Base-by-base conservation (phyloP, 2,113 vertebrate genomes). In the Gasterosteus aculeatus region DNA sequence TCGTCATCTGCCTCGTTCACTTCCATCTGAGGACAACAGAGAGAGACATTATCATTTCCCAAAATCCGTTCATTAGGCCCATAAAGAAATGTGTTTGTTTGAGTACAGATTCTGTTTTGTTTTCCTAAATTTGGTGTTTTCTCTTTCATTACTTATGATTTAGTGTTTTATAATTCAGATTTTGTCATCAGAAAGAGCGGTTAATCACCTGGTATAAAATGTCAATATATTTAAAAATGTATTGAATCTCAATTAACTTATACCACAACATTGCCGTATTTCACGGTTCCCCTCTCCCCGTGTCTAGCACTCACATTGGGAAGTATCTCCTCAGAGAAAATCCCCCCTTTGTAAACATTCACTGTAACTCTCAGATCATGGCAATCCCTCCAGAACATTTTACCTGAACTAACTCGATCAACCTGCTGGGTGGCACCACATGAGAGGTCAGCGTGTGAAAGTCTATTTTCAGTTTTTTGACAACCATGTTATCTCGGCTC, bases 1-100 rank as follows among this genome's bases (percentile, higher is more conserved):
- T 26, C 22, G 22, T 38, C 86, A 2, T 85, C 78, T 9, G 31
- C 86, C 14, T 94, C 82, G 3, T 83, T 81, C 15, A 92, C 22
- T 79, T 98, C 82, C 86, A 92, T 84, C 93, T 93, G 71, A 84
- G 47, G n/a, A 59, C 0, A 76, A 79, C 0, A 84, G 63, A 6
- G 0, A 22, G 2, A 53, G 11, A 0, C 29, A 53, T 5, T 2
- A 33, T 31, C 5, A 41, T 38, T 64, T 46, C 7, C 31, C 61
- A 0, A 67, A 1, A 33, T 4, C 22, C 7, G 26, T 29, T 16
- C 1, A 18, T 46, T 46, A 46, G 44, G 44, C 4, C 15, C 15
- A 14, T 46, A 16, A 46, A 46, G 15, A 46, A 44, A 44, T 44
- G 3, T 4, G 42, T 15, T 44, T 44, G 4, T 14, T 51, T 51